These are phyloP conservation scores for Agelas oroides DNA, from an alignment of 37 sponge, comb jelly and placozoan genomes.

Conservation along the genomic window DNA sequence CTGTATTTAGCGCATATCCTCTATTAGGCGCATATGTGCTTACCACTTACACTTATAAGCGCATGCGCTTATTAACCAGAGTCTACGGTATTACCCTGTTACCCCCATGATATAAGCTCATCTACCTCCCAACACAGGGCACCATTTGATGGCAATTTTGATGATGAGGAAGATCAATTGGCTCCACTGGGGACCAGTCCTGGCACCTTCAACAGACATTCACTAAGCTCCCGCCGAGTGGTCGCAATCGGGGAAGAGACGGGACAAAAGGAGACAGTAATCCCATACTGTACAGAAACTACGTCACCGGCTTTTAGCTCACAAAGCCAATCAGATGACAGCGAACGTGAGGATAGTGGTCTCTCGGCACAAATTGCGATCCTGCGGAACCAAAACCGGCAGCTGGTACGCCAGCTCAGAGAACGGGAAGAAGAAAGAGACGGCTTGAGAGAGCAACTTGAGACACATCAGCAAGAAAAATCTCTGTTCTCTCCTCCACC, in stretches of 20 bases:
- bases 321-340: conserved; percentile 43
- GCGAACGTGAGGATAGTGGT: not conserved
- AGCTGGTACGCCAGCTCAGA: conserved; percentile 35
- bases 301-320: not conserved
- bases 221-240: not conserved
- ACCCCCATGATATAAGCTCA: no score
- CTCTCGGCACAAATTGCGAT: conserved; percentile 30
- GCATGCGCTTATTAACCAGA: no score
- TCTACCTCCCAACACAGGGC: no score
- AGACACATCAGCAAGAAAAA: not conserved
- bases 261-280: conserved; percentile 39
- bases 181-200: not conserved
- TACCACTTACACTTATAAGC: no score
- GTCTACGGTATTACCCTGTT: no score
- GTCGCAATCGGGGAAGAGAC: not conserved
- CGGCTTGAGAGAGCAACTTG: conserved; percentile 24
- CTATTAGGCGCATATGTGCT: no score
- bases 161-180: no score
- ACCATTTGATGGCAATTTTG: no score
- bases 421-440: conserved; percentile 46
- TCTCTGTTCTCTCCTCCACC: conserved; percentile 1
- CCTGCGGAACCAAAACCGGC: conserved; percentile 9
- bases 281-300: not conserved
- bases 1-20: no score
- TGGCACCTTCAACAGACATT: not conserved